Percentiles rank a stretch among this genome's conserved stretches.
These are phyloP conservation scores for Lutjanus campechanus DNA, from an alignment of 2,797 vertebrate genomes.

Conservation along the genomic window DNA sequence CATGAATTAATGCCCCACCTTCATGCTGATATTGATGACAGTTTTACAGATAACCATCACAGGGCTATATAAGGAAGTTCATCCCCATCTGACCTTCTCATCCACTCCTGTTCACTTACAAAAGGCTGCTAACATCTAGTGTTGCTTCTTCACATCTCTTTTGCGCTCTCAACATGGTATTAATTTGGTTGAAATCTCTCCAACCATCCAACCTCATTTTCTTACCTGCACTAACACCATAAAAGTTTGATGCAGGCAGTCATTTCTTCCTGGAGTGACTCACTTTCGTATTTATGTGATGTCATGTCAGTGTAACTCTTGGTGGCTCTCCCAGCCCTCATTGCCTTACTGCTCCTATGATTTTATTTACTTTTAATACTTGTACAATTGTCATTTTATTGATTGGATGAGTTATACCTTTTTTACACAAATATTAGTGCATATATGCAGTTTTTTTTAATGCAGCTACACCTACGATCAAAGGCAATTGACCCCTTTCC, in stretches of 20 bases:
- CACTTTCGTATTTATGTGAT: neutral
- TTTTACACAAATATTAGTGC: no score
- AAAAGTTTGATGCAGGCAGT: neutral
- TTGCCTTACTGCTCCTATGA: neutral
- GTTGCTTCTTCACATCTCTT: neutral
- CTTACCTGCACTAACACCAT: neutral
- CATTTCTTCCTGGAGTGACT: neutral
- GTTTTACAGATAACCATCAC: neutral
- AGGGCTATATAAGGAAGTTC: neutral
- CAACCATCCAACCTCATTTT: neutral
- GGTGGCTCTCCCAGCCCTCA: neutral
- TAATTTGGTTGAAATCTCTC: constrained; percentile 1
- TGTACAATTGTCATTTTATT: neutral
- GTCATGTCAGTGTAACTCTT: neutral
- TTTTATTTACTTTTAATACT: neutral
- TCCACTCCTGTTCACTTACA: neutral
- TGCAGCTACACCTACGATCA: no score
- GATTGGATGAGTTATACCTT: neutral
- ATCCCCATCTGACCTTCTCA: constrained; percentile 2
- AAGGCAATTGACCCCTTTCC: no score
- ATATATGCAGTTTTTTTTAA: no score
- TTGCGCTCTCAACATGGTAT: neutral
- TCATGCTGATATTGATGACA: neutral
- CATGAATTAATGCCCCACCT: neutral
- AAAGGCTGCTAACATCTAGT: neutral